phyloP scores from a whole-genome alignment of 2,797 vertebrate species.

The Hirundo rustica region DNA sequence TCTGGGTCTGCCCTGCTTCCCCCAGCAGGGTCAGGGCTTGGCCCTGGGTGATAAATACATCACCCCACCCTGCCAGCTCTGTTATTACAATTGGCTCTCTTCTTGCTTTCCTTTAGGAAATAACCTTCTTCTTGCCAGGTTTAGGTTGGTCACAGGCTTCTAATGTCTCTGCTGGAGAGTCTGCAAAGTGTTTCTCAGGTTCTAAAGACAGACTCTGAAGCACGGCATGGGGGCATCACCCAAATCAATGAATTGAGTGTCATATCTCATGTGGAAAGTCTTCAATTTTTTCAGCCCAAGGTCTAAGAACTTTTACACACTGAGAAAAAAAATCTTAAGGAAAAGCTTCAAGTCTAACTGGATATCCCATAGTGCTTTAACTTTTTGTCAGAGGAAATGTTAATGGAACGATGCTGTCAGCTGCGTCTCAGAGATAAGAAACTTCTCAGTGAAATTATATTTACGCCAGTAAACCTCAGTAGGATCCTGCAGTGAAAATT shows the following conservation, averaged over 20 bases:
- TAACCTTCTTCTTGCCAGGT: neutral
- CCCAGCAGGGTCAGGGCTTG: neutral
- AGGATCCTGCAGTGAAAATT: neutral
- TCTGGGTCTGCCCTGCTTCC: neutral
- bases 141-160: neutral
- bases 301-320: neutral
- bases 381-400: neutral
- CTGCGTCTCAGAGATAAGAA: neutral
- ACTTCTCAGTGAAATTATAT: neutral
- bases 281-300: neutral
- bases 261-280: neutral
- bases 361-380: neutral
- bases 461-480: neutral
- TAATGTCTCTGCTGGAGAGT: neutral
- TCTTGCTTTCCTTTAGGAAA: neutral
- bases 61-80: neutral
- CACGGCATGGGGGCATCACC: neutral
- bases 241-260: neutral
- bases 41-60: neutral
- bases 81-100: neutral
- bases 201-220: neutral
- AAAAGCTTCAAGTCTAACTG: neutral
- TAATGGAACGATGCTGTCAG: neutral
- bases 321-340: neutral
- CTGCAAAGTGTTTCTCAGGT: neutral